These are phyloP conservation scores for Rotaria sp. DNA, from an alignment of 2,888 invertebrate genomes.

Conservation along the genomic window DNA sequence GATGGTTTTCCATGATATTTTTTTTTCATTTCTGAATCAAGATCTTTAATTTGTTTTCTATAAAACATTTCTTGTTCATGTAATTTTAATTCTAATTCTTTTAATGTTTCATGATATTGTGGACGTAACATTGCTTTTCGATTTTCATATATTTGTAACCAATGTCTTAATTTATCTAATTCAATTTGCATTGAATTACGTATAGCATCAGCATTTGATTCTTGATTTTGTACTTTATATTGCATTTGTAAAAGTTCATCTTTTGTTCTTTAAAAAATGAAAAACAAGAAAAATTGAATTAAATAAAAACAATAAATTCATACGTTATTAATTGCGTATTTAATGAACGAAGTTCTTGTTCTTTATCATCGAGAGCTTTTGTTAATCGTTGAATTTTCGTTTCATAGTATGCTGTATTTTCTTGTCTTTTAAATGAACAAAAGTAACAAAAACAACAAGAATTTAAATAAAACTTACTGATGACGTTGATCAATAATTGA, in stretches of 20 bases:
- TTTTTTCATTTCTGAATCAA: background rate
- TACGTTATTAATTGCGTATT: conserved; percentile 5
- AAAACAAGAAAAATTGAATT: background rate
- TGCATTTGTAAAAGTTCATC: background rate
- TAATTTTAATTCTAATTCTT: conserved; percentile 21
- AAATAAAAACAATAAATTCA: background rate
- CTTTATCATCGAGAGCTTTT: background rate
- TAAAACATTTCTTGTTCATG: conserved; percentile 27
- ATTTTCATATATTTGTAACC: conserved; percentile 24
- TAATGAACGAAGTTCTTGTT: background rate
- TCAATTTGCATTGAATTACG: background rate
- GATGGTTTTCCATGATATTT: background rate
- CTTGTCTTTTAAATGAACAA: background rate
- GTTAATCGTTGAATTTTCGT: conserved; percentile 6
- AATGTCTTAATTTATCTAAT: conserved; percentile 25
- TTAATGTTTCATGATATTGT: conserved; percentile 18
- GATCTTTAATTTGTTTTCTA: conserved; percentile 26
- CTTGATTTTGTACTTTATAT: conserved; percentile 9
- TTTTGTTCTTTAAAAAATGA: background rate
- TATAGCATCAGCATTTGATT: background rate
- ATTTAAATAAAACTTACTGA: background rate
- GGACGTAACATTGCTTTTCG: background rate
- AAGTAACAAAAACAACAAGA: background rate
- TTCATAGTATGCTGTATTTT: background rate
- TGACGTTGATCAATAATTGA: background rate